phyloP scores from a whole-genome alignment of 92 coral and sea anemone species.

The Palythoa heliodiscus region DNA sequence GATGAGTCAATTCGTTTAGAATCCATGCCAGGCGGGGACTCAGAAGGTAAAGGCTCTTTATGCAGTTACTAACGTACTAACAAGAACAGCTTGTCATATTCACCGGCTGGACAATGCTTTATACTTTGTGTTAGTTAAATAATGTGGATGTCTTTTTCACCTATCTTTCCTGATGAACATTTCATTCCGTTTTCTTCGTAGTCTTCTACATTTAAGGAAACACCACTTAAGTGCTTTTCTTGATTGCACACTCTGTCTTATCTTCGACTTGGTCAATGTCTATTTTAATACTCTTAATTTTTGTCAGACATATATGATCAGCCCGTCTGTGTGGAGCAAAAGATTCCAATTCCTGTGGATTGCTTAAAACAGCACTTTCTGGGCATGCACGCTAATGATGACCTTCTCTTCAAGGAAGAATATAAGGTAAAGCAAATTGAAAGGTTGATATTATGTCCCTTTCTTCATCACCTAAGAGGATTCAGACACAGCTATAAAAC shows the following conservation, averaged over 20 bases:
- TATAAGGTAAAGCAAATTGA: conserved; percentile 41
- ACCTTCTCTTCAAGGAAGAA: conserved; percentile 52
- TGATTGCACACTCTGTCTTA: background rate
- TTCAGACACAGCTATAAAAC: too few relatives aligned
- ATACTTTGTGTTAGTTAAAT: background rate
- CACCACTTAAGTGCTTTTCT: background rate
- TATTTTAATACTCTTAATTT: background rate
- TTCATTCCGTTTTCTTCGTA: background rate
- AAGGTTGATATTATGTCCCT: background rate
- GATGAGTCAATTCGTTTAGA: conserved; percentile 7
- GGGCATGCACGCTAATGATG: conserved; percentile 55
- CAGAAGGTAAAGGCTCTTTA: conserved; percentile 1
- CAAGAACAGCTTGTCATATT: too few relatives aligned
- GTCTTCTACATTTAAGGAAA: background rate
- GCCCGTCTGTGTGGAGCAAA: background rate
- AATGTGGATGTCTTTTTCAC: too few relatives aligned
- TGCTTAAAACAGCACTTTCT: conserved; percentile 49
- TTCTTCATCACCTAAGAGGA: too few relatives aligned
- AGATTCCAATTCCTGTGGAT: conserved; percentile 51
- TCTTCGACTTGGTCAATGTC: background rate
- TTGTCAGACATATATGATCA: conserved; percentile 17
- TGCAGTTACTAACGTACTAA: background rate
- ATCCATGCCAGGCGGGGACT: background rate
- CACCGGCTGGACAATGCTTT: background rate
- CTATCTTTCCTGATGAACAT: too few relatives aligned